Base-by-base conservation (phyloP, 23 tunicate genomes). In the Phallusia fumigata region DNA sequence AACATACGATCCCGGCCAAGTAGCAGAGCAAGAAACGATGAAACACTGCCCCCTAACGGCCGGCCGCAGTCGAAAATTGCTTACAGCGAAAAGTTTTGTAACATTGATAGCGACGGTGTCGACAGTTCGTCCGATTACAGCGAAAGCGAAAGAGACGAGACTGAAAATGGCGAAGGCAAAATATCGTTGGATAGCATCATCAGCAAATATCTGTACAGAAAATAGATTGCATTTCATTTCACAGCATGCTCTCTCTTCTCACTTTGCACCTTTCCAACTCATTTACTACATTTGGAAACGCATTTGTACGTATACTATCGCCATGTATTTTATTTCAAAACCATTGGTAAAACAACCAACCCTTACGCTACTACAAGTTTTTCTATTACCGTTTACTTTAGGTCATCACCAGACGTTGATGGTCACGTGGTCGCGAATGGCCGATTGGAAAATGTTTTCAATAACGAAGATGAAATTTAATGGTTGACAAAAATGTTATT, bases 151-250 rank as follows among this genome's bases (percentile, higher is more conserved):
- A 77, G 35, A 12, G 69, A 58, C 28, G 69, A 58, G 28, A 40
- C 47, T 10, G 47, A 40, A 40, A 40, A 40, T 40, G 47, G 47
- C 47, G 69, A 58, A 1, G 16, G 28, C 28, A 77, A 35, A 40
- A 30, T 30, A 47, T 64, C 79, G 28, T 52, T 89, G 28, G 94
- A 89, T 75, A 84, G 88, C 88, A 84, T 89, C 47, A 89, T 89
- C 82, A 89, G 82, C 85, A 89, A 89, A 65, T 89, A 89, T 76
- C 75, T 89, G 36, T 89, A 89, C 82, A 79, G 83, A 53, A 84
- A 84, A 31, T 89, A 79, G 65, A 36, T 19, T 33, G 18, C 69
- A 8, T 22, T 24, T 21, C 28, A 24, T 58, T 24, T 58, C 69
- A 58, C 69, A 6, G 26, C 28, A 24, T 24, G 28, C 16, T 21